Percentiles rank a stretch among this genome's conserved stretches.
phyloP scores from a whole-genome alignment of 2,113 vertebrate genomes.

The Alces alces region DNA sequence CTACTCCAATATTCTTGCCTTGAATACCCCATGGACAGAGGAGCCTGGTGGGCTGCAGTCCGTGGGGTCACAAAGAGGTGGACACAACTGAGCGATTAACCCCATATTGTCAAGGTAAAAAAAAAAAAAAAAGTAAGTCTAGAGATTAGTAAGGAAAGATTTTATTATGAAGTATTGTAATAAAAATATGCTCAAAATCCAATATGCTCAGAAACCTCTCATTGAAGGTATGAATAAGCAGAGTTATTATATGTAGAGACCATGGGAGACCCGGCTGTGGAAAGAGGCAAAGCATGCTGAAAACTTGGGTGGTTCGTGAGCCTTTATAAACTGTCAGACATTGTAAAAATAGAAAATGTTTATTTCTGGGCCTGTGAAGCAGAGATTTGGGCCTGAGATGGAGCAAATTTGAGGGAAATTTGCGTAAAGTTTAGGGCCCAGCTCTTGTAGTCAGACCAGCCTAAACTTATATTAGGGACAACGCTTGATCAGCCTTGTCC shows the following conservation, averaged over 20 bases:
- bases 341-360: neutral
- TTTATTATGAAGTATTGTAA: neutral
- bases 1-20: neutral
- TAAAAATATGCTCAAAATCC: neutral
- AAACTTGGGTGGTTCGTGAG: neutral
- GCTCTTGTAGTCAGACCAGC: neutral
- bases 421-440: neutral
- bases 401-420: neutral
- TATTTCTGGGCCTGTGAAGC: neutral
- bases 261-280: neutral
- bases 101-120: neutral
- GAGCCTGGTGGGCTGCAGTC: neutral
- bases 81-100: neutral
- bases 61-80: neutral
- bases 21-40: neutral
- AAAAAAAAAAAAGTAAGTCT: neutral
- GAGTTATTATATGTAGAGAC: neutral
- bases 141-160: neutral
- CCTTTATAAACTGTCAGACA: neutral
- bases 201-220: neutral
- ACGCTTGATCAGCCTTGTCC: neutral
- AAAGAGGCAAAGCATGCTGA: neutral
- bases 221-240: neutral
- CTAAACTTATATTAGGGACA: neutral
- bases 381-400: neutral